phyloP scores from a whole-genome alignment of 2,113 vertebrate genomes.

The Psilopsiagon aymara region DNA sequence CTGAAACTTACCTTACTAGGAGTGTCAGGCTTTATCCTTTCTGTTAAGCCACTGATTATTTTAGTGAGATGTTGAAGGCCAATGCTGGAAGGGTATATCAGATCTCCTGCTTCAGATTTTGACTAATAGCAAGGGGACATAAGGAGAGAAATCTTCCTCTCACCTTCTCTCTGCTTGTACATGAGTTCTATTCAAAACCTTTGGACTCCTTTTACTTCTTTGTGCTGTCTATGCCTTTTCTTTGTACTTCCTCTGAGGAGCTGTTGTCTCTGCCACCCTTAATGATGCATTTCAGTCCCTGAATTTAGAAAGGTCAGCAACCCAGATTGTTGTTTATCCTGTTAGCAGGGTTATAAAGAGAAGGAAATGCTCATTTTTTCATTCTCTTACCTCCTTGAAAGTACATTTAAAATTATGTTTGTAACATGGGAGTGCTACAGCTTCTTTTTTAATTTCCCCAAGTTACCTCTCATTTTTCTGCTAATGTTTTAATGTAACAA shows the following conservation, averaged over 20 bases:
- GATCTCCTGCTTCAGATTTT: not conserved
- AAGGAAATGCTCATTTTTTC: not conserved
- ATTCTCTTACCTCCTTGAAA: not conserved
- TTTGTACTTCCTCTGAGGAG: not conserved
- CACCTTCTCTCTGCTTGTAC: not conserved
- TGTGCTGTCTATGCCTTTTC: not conserved
- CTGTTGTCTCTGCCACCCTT: not conserved
- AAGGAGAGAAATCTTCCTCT: not conserved
- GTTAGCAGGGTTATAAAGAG: not conserved
- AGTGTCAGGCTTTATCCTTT: not conserved
- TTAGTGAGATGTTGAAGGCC: not conserved
- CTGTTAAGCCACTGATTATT: not conserved
- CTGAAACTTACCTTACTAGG: not conserved
- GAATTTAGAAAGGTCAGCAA: not conserved
- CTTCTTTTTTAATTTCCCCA: not conserved
- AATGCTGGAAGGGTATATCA: not conserved
- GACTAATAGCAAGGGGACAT: not conserved
- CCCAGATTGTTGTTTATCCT: not conserved
- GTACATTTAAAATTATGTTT: not conserved
- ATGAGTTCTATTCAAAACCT: not conserved
- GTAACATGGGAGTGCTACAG: not conserved
- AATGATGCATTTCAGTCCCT: not conserved
- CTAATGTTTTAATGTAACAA: not conserved
- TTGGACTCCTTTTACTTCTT: not conserved
- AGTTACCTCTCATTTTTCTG: not conserved